Percentiles rank a stretch among this genome's conserved stretches.
These are phyloP conservation scores for Bruchidius siliquastri DNA, from an alignment of 2,888 invertebrate genomes.

Conservation along the genomic window DNA sequence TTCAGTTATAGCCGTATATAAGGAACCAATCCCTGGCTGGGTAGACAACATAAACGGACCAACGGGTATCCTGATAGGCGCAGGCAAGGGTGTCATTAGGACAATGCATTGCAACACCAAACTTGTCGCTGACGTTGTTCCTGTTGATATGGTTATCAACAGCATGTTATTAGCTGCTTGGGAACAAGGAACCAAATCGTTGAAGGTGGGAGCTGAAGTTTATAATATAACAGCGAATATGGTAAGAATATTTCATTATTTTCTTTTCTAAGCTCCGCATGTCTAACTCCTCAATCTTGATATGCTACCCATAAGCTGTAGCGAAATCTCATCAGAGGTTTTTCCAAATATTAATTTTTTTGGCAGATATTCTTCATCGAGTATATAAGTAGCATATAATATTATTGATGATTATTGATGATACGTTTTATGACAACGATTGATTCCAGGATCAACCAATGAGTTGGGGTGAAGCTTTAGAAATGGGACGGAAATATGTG, in stretches of 20 bases:
- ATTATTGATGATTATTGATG: too few relatives aligned
- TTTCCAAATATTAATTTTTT: too few relatives aligned
- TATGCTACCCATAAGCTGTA: too few relatives aligned
- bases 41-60: constrained; percentile 89
- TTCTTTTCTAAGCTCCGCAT: too few relatives aligned
- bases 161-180: constrained; percentile 72
- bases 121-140: constrained; percentile 65
- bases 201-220: constrained; percentile 31
- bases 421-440: too few relatives aligned
- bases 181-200: constrained; percentile 47
- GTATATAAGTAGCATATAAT: too few relatives aligned
- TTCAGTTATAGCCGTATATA: constrained; percentile 72
- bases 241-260: constrained; percentile 32
- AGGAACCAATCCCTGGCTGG: constrained; percentile 83
- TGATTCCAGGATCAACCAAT: constrained; percentile 63
- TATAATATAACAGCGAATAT: constrained; percentile 39
- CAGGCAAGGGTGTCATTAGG: constrained; percentile 79
- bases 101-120: constrained; percentile 71
- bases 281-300: too few relatives aligned
- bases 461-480: constrained; percentile 80
- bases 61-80: constrained; percentile 75
- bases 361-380: too few relatives aligned
- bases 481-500: constrained; percentile 57
- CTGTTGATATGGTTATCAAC: constrained; percentile 77
- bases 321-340: too few relatives aligned